Conservation (phyloP, 35 echinoderm and acorn worm genomes). For the Heliocidaris tuberculata region DNA sequence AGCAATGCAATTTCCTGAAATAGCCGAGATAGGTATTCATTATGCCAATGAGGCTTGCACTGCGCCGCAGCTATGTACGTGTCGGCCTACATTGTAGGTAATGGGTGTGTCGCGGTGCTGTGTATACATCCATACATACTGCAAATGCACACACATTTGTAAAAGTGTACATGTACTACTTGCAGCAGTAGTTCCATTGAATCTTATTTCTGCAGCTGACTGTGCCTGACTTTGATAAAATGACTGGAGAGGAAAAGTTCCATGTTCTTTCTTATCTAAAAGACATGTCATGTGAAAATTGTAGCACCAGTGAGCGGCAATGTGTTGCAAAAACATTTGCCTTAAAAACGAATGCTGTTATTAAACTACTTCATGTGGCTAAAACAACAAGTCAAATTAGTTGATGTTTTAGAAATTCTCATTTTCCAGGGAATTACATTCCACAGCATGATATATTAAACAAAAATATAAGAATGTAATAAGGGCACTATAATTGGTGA, state of each 20-base stretch:
- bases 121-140: slow-evolving; percentile 5
- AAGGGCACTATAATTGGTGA: no score
- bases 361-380: no score
- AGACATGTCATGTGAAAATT: neutral
- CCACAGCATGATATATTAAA: neutral
- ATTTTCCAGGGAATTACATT: neutral
- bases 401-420: neutral
- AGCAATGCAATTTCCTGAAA: slow-evolving; percentile 54
- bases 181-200: neutral
- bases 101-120: slow-evolving; percentile 29
- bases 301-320: neutral
- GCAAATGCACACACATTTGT: neutral
- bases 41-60: slow-evolving; percentile 39
- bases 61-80: neutral
- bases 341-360: neutral
- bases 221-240: neutral
- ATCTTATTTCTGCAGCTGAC: neutral
- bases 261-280: neutral
- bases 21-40: slow-evolving; percentile 41
- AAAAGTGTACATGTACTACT: neutral
- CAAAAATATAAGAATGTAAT: neutral
- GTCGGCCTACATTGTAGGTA: slow-evolving; percentile 10
- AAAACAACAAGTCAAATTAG: neutral
- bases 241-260: neutral
- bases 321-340: neutral